Evolutionary conservation across 2,113 vertebrate species (phyloP).

Genomic region (Pelusios castaneus): DNA sequence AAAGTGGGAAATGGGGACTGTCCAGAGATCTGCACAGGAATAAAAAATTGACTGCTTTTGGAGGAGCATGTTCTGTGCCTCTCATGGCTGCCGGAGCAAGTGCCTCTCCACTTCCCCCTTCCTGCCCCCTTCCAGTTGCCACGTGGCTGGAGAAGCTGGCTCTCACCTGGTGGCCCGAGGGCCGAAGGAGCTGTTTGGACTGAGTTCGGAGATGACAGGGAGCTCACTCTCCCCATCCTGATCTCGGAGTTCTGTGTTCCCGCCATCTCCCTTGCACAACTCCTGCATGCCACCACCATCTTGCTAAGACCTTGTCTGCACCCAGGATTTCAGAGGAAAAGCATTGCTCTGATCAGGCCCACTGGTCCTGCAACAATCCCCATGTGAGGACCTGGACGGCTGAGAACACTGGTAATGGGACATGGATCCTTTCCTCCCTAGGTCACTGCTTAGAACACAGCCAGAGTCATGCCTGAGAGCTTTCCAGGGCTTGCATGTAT

Average conservation of each 20-base stretch:
- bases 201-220: no score
- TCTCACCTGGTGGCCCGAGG: no score
- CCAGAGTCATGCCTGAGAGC: not conserved
- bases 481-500: not conserved
- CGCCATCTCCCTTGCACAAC: no score
- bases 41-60: not conserved
- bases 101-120: no score
- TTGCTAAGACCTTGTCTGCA: rapidly evolving
- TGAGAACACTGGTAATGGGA: not conserved
- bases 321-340: not conserved
- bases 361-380: not conserved
- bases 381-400: not conserved
- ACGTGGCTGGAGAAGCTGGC: no score
- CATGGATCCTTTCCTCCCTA: not conserved
- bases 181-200: no score
- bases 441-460: not conserved
- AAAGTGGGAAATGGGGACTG: not conserved
- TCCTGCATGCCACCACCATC: not conserved
- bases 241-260: no score
- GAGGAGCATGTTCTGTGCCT: no score
- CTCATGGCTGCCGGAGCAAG: no score
- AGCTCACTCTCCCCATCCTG: no score
- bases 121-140: no score
- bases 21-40: not conserved
- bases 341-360: not conserved